phyloP scores from a whole-genome alignment of 2,888 invertebrate genomes.

The Calephelis perditalis region DNA sequence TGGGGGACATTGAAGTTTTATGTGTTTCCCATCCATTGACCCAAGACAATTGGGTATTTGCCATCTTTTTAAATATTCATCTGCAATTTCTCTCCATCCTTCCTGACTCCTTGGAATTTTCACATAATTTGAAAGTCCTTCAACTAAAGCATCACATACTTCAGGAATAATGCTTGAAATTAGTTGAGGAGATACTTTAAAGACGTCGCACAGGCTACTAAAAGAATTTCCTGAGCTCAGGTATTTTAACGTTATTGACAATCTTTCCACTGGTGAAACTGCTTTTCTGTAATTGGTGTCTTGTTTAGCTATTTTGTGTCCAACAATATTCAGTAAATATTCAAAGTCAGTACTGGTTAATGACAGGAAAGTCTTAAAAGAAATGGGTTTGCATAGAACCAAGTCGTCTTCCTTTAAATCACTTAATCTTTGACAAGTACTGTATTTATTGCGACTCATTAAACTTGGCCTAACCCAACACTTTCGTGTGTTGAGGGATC shows the following conservation, averaged over 20 bases:
- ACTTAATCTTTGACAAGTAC: slow-evolving; percentile 18
- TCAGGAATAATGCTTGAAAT: slow-evolving; percentile 14
- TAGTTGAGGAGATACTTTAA: slow-evolving; percentile 16
- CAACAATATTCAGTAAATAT: slow-evolving; percentile 32
- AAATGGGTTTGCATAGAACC: slow-evolving; percentile 20
- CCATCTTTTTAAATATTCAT: slow-evolving; percentile 21
- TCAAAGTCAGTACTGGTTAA: slow-evolving; percentile 30
- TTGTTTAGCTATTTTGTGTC: slow-evolving; percentile 31
- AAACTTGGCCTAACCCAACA: slow-evolving; percentile 17
- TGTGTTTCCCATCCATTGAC: slow-evolving; percentile 30
- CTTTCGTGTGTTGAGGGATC: slow-evolving; percentile 7
- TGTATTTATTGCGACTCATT: slow-evolving; percentile 10
- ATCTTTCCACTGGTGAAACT: slow-evolving; percentile 23
- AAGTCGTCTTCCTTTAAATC: slow-evolving; percentile 19
- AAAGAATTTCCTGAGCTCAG: slow-evolving; percentile 12
- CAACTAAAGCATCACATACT: slow-evolving; percentile 15
- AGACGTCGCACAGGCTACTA: slow-evolving; percentile 14
- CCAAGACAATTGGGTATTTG: slow-evolving; percentile 26
- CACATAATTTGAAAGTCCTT: slow-evolving; percentile 12
- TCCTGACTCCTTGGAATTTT: slow-evolving; percentile 16
- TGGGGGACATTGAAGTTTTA: slow-evolving; percentile 26
- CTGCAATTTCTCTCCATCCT: slow-evolving; percentile 24
- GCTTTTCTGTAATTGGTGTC: slow-evolving; percentile 26
- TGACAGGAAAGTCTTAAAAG: slow-evolving; percentile 17
- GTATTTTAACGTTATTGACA: slow-evolving; percentile 15